A percentile compares a stretch with the other conserved stretches of the same genome.
phyloP scores from a whole-genome alignment of 2,113 vertebrate species.

The Otis tarda region DNA sequence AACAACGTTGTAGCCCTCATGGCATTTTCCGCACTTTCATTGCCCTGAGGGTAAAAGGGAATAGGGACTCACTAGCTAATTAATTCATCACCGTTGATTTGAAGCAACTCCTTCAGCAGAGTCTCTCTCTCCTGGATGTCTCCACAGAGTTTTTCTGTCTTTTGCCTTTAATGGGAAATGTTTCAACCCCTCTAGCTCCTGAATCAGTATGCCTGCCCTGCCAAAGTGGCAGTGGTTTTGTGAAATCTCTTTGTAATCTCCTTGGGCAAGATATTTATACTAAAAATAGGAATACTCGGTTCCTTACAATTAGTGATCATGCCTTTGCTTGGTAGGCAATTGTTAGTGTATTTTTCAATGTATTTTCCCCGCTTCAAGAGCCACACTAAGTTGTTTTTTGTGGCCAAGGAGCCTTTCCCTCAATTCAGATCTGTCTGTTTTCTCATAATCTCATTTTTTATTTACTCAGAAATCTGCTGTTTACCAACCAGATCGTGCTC shows the following conservation, averaged over 20 bases:
- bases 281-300: neutral
- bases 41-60: neutral
- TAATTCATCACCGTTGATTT: neutral
- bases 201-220: neutral
- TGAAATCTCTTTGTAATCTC: neutral
- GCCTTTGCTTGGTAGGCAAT: neutral
- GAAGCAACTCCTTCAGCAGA: neutral
- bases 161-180: neutral
- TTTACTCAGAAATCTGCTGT: neutral
- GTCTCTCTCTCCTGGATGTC: neutral
- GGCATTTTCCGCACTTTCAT: fast-evolving
- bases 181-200: neutral
- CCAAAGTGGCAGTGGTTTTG: neutral
- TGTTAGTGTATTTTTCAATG: neutral
- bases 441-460: neutral
- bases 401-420: neutral
- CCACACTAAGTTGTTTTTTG: neutral
- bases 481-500: neutral
- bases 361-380: neutral
- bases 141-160: neutral
- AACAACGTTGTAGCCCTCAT: neutral
- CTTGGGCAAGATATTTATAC: neutral
- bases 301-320: neutral
- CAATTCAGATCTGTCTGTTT: neutral
- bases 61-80: neutral